Evolutionary conservation across 2,797 vertebrate species (phyloP), one percentile per base, ranked within the genome.

Genomic region (Enteromius trimaculatus): DNA sequence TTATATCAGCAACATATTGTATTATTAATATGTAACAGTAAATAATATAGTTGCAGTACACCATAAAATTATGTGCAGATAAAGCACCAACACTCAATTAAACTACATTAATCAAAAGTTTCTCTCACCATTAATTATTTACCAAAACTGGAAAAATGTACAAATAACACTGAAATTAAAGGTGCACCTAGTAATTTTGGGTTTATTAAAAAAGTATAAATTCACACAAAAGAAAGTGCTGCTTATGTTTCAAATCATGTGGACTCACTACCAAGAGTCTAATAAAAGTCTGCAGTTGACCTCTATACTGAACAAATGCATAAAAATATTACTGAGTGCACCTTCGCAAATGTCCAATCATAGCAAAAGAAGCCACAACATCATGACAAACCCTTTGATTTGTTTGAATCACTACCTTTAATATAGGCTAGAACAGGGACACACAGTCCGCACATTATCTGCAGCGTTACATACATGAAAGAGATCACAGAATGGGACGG

Each of bases 361-460:
- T 55, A 31, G 47, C 8, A 7, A 47, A 44, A 44, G 0, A 83
- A 68, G 19, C 39, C 23, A 19, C 8, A 17, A 55, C 6, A 58
- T 31, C 55, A 80, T 58, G 34, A 71, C 82, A 82, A 71, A 83
- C 37, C 2, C 21, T 37, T 53, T 69, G 76, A 78, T 80, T 17
- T 14, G 91, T 89, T 86, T 69, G 80, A 82, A 88, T 90, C 78
- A 90, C 82, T 87, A 90, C 8, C 82, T 94, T 95, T 92, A 92
- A 92, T 93, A 88, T 83, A 86, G 89, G 87, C 91, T 92, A 91
- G 72, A 92, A 93, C 92, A 92, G 91, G 89, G 93, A 92, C 93
- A 92, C 89, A 87, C 87, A 86, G 88, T 92, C 92, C 92, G 92
- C 93, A 93, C 87, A 84, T 89, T 89, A 88, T 53, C 88, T 84